These are phyloP conservation scores for Epizoanthus illoricatus DNA, from an alignment of 92 coral and sea anemone genomes.

Conservation along the genomic window DNA sequence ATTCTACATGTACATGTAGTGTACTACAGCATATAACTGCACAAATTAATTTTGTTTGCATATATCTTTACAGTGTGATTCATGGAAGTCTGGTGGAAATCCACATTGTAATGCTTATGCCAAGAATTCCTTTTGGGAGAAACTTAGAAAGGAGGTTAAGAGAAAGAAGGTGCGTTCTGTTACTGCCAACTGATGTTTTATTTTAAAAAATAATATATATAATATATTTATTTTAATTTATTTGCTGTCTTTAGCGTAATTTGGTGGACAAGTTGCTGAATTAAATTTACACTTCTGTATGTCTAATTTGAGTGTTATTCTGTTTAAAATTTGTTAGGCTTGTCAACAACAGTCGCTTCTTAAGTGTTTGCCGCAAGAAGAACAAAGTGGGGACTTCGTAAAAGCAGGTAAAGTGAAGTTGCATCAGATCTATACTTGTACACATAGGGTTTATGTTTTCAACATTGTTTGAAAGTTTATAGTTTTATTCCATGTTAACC, in stretches of 20 bases:
- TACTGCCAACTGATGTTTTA: neutral
- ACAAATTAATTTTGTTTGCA: neutral
- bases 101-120: conserved; percentile 84
- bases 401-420: conserved; percentile 41
- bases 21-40: too few relatives aligned
- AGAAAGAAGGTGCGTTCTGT: conserved; percentile 45
- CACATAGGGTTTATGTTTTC: too few relatives aligned
- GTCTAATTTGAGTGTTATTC: neutral
- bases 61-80: conserved; percentile 49
- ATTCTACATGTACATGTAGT: too few relatives aligned
- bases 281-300: neutral
- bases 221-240: too few relatives aligned
- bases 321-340: conserved; percentile 37
- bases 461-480: too few relatives aligned
- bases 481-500: too few relatives aligned
- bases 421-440: too few relatives aligned
- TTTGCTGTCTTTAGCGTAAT: too few relatives aligned
- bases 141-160: conserved; percentile 52
- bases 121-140: conserved; percentile 76
- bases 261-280: too few relatives aligned
- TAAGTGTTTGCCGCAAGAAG: conserved; percentile 44
- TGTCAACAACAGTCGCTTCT: conserved; percentile 47
- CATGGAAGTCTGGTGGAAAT: conserved; percentile 59
- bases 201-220: too few relatives aligned
- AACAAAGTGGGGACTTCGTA: conserved; percentile 42